Conservation (phyloP, 2,113 vertebrate genomes). For the Myiozetetes cayanensis region DNA sequence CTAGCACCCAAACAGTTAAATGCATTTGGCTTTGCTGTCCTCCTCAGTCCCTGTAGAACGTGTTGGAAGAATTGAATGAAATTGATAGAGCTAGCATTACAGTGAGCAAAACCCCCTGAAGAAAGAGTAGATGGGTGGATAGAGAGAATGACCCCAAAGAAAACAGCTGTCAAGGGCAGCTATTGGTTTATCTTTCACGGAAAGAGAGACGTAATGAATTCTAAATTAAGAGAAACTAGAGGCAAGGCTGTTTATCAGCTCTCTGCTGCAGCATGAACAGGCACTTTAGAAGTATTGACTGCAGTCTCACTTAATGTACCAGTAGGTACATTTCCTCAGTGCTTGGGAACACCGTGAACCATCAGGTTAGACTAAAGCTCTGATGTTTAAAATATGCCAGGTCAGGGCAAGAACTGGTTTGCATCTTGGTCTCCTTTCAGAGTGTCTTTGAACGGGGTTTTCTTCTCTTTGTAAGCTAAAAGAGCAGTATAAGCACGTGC, state of each 20-base stretch:
- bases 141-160: slow-evolving; percentile 76
- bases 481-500: fast-evolving
- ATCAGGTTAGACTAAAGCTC: background rate
- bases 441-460: background rate
- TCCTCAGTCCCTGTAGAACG: slow-evolving; percentile 73
- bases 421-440: background rate
- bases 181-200: slow-evolving; percentile 77
- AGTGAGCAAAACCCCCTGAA: slow-evolving; percentile 75
- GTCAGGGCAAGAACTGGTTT: background rate
- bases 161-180: slow-evolving; percentile 86
- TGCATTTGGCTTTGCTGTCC: slow-evolving; percentile 52
- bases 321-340: background rate
- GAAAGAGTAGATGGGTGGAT: slow-evolving; percentile 75
- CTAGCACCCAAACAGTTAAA: slow-evolving; percentile 65
- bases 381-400: background rate
- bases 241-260: slow-evolving; percentile 37
- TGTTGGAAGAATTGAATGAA: slow-evolving; percentile 80
- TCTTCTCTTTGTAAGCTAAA: background rate
- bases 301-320: slow-evolving; percentile 35
- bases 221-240: slow-evolving; percentile 69
- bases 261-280: slow-evolving; percentile 1
- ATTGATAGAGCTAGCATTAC: slow-evolving; percentile 82
- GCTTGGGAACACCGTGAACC: background rate
- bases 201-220: slow-evolving; percentile 74
- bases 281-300: slow-evolving; percentile 24